phyloP scores from a whole-genome alignment of 1,140 invertebrate genomes.

The Zaprionus davidi region DNA sequence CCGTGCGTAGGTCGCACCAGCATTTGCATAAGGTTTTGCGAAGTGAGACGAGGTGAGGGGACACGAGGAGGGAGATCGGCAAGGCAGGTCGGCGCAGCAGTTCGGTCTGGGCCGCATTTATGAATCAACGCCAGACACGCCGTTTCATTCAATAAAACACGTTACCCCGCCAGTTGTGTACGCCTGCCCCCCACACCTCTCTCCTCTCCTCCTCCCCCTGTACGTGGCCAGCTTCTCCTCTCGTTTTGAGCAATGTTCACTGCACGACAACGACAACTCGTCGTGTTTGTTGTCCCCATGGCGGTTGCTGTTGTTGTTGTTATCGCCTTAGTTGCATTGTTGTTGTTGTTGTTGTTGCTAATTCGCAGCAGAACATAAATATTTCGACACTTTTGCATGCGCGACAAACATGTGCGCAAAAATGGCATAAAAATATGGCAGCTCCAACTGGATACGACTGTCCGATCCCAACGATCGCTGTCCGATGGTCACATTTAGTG shows the following conservation, averaged over 20 bases:
- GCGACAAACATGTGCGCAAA: constrained; percentile 70
- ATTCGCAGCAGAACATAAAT: constrained; percentile 74
- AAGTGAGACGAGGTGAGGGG: not conserved
- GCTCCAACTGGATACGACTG: constrained; percentile 23
- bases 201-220: not conserved
- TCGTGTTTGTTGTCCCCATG: constrained; percentile 22
- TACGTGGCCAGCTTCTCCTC: constrained; percentile 25
- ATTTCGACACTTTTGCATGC: constrained; percentile 82
- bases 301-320: constrained; percentile 28
- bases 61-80: not conserved
- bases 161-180: constrained; percentile 15
- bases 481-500: constrained; percentile 64
- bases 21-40: constrained; percentile 67
- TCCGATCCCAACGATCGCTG: constrained; percentile 18
- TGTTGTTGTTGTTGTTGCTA: constrained; percentile 58
- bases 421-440: constrained; percentile 82
- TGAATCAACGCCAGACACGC: constrained; percentile 78
- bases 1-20: constrained; percentile 67
- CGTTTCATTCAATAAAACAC: constrained; percentile 83
- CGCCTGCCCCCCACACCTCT: not conserved
- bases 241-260: constrained; percentile 72
- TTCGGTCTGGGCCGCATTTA: constrained; percentile 61
- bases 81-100: constrained; percentile 4
- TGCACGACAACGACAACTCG: constrained; percentile 67
- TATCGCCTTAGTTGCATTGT: constrained; percentile 46